phyloP scores from a whole-genome alignment of 1,140 invertebrate species.

The Macrocentrus cingulum region DNA sequence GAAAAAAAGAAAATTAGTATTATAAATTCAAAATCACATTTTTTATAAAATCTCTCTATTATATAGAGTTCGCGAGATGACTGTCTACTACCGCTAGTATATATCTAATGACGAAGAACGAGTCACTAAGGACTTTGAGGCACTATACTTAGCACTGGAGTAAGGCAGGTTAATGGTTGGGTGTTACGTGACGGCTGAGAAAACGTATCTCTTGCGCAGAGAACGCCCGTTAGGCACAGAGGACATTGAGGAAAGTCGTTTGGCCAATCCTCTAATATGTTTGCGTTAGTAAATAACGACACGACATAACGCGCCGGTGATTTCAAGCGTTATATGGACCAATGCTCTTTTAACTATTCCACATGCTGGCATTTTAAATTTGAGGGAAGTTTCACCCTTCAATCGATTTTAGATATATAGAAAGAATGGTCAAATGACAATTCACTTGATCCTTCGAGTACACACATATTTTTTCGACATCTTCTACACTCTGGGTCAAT shows the following conservation, averaged over 20 bases:
- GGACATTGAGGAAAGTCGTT: background rate
- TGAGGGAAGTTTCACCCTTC: too few relatives aligned
- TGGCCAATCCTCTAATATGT: background rate
- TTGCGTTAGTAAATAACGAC: background rate
- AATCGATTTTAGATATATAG: too few relatives aligned
- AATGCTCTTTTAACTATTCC: background rate
- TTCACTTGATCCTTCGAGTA: too few relatives aligned
- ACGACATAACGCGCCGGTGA: background rate
- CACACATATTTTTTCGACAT: too few relatives aligned
- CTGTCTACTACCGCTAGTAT: too few relatives aligned
- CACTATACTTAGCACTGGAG: background rate
- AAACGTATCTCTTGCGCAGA: conserved; percentile 1
- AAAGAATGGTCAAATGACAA: too few relatives aligned
- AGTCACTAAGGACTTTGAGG: background rate
- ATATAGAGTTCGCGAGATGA: too few relatives aligned
- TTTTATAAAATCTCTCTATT: too few relatives aligned
- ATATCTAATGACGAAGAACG: conserved; percentile 1
- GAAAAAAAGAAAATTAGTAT: too few relatives aligned
- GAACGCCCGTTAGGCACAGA: background rate
- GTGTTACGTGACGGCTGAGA: conserved; percentile 1
- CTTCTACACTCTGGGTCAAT: too few relatives aligned
- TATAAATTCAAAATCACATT: too few relatives aligned
- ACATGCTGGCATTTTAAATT: too few relatives aligned
- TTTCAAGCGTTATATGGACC: background rate
- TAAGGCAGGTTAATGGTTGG: conserved; percentile 2